Base-by-base conservation (phyloP, 2,797 vertebrate species). In the Numenius phaeopus region DNA sequence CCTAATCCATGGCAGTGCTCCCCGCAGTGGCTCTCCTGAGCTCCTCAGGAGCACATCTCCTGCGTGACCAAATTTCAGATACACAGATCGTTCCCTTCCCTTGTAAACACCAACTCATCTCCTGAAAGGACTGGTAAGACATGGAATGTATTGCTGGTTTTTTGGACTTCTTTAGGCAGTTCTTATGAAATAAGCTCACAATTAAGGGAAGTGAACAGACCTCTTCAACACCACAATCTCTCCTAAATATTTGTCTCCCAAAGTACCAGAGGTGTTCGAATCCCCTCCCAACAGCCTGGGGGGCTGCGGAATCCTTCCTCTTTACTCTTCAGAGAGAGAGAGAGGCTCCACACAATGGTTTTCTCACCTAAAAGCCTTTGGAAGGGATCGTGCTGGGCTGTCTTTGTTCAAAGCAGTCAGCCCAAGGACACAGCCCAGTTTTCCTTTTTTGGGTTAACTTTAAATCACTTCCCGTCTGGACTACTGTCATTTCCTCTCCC, bases 201-300 rank as follows among this genome's bases (percentile, higher is more conserved):
- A 9, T 19, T 10, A 11, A 11, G 18, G 34, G 58, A 8, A 18
- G 62, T 0, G 12, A 59, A 55, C 37, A 58, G 49, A 46, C 14
- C 44, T 21, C 64, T 58, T 2, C 1, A 3, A 32, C n/a, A 42
- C 8, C 27, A 26, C 49, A 5, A 15, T 0, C 7, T 3, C 26
- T 55, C 46, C 71, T 20, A 2, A 67, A 14, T 0, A 3, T 24
- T 18, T 42, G 34, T 10, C n/a, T 18, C 59, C 20, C 24, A 8
- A 27, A 47, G 64, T 4, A 34, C 30, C 4, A 30, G 58, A 52
- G 70, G 40, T 1, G 71, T 17, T 50, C 30, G 11, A 19, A 10
- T 6, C 49, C 50, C 75, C 47, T 47, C 46, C 67, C 27, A n/a
- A 2, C 18, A 49, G 32, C 66, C 4, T 5, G 0, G 2, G 0